phyloP scores from a whole-genome alignment of 2,888 invertebrate species.

The Trichogramma dendrolimi region DNA sequence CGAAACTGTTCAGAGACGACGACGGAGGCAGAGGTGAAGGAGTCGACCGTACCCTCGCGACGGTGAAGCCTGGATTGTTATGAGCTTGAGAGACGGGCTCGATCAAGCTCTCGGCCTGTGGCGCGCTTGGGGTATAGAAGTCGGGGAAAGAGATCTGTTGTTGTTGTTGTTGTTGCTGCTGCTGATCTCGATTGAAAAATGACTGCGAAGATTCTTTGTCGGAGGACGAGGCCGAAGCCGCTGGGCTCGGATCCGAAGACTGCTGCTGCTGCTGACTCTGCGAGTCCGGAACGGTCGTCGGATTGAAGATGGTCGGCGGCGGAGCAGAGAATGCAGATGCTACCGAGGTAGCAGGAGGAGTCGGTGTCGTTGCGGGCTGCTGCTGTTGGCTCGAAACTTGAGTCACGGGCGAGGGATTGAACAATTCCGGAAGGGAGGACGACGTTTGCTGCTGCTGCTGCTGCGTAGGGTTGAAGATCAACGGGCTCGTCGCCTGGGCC shows the following conservation, averaged over 20 bases:
- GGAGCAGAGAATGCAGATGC: slow-evolving; percentile 9
- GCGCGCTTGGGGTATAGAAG: too few relatives aligned
- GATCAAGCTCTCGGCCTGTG: too few relatives aligned
- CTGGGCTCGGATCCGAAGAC: too few relatives aligned
- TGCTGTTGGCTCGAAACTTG: slow-evolving; percentile 18
- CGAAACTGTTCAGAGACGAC: too few relatives aligned
- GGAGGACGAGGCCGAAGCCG: not conserved
- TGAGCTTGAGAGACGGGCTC: too few relatives aligned
- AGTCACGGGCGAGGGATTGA: slow-evolving; percentile 22
- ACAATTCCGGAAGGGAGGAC: slow-evolving; percentile 19
- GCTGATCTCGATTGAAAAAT: too few relatives aligned
- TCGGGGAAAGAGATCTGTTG: slow-evolving; percentile 12
- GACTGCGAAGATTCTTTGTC: not conserved
- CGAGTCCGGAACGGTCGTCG: slow-evolving; percentile 13
- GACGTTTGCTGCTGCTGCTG: slow-evolving; percentile 5
- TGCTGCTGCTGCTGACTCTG: not conserved
- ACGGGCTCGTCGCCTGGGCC: too few relatives aligned
- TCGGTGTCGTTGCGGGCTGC: not conserved
- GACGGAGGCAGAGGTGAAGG: too few relatives aligned
- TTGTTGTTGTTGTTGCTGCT: too few relatives aligned
- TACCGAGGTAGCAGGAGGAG: slow-evolving; percentile 8
- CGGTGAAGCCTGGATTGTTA: too few relatives aligned
- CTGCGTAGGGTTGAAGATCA: slow-evolving; percentile 3
- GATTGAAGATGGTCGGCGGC: slow-evolving; percentile 34
- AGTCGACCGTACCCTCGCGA: too few relatives aligned